These are phyloP conservation scores for Scaptomyza pallida DNA, from an alignment of 1,140 invertebrate species.

Conservation along the genomic window DNA sequence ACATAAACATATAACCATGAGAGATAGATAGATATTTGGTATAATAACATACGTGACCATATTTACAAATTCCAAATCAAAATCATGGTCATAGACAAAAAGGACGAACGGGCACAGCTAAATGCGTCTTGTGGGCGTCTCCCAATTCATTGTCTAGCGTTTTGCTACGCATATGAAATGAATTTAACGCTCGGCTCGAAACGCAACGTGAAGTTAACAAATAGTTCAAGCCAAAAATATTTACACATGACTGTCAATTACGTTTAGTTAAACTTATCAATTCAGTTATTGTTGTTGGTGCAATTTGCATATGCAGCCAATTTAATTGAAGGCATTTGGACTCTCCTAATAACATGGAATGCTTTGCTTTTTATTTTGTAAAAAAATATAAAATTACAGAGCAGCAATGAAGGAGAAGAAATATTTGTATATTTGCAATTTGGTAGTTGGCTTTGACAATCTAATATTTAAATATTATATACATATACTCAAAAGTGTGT, in stretches of 20 bases:
- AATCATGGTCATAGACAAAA: slow-evolving; percentile 46
- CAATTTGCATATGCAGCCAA: slow-evolving; percentile 5
- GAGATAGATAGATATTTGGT: slow-evolving; percentile 80
- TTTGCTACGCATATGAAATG: slow-evolving; percentile 69
- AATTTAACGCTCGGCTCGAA: slow-evolving; percentile 53
- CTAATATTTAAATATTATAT: not conserved
- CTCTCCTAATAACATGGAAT: not conserved
- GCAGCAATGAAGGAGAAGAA: too few relatives aligned
- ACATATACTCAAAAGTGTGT: not conserved
- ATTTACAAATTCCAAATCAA: slow-evolving; percentile 82
- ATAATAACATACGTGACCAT: slow-evolving; percentile 83
- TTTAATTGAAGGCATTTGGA: not conserved
- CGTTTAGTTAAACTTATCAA: not conserved
- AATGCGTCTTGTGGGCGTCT: slow-evolving; percentile 6
- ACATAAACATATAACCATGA: slow-evolving; percentile 79
- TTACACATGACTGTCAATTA: not conserved
- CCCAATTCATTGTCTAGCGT: slow-evolving; percentile 36
- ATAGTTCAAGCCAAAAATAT: not conserved
- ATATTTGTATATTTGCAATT: not conserved
- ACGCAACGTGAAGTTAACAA: not conserved
- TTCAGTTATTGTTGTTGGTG: not conserved
- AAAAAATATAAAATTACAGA: not conserved
- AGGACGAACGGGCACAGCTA: slow-evolving; percentile 10
- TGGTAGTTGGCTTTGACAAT: not conserved
- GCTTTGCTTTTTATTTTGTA: not conserved